Conservation (phyloP, 2,797 vertebrate species). For the Mustela erminea region DNA sequence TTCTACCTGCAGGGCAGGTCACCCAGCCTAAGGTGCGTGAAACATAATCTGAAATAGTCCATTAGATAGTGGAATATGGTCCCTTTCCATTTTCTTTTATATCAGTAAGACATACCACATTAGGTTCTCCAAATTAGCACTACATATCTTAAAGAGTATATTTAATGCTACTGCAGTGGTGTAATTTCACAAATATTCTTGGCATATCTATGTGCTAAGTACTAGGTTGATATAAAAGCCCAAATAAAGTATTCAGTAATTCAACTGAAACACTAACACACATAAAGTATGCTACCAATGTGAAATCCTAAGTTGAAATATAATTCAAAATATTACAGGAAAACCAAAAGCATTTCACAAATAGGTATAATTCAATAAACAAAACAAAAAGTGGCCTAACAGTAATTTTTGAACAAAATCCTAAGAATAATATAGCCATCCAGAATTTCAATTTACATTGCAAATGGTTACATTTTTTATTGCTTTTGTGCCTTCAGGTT, state of each 20-base stretch:
- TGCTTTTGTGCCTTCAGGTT: not conserved
- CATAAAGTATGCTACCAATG: not conserved
- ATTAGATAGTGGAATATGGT: not conserved
- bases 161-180: not conserved
- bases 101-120: not conserved
- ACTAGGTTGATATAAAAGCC: not conserved
- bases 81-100: not conserved
- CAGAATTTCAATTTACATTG: not conserved
- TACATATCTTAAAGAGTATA: not conserved
- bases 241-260: constrained; percentile 11
- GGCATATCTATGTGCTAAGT: not conserved
- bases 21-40: not conserved
- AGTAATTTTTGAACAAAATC: not conserved
- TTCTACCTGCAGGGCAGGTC: not conserved
- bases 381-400: not conserved
- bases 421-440: not conserved
- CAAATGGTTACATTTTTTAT: constrained; percentile 22
- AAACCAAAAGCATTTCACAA: not conserved
- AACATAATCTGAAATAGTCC: not conserved
- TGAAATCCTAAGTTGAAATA: not conserved
- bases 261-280: not conserved
- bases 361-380: not conserved
- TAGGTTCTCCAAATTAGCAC: not conserved
- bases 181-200: not conserved
- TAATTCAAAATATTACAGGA: not conserved